Conservation (phyloP, 2,888 invertebrate species). For the Tryphoninae sp. region DNA sequence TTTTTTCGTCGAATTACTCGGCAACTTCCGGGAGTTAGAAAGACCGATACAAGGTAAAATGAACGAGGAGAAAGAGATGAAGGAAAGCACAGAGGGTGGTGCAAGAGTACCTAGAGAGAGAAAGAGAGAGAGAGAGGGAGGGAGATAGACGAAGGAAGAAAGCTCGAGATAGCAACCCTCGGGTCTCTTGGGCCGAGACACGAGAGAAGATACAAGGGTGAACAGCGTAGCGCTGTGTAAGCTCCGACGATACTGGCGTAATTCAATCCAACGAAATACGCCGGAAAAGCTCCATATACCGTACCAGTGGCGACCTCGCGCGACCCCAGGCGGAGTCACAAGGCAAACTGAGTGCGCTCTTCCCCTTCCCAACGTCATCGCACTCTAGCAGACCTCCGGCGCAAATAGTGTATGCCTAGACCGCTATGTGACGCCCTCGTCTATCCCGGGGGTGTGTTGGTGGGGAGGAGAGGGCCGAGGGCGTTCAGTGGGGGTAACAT, state of each 20-base stretch:
- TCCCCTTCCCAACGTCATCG: no score
- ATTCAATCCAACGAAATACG: constrained; percentile 51
- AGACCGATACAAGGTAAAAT: no score
- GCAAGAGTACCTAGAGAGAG: no score
- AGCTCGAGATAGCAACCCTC: constrained; percentile 18
- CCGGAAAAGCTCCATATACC: constrained; percentile 42
- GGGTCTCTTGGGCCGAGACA: constrained; percentile 30
- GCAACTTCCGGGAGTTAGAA: no score
- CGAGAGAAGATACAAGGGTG: constrained; percentile 21
- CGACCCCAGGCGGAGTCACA: constrained; percentile 11
- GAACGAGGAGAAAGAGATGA: no score
- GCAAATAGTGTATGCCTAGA: no score
- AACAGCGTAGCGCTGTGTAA: constrained; percentile 38
- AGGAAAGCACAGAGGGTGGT: no score
- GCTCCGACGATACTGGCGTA: constrained; percentile 35
- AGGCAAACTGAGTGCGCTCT: background rate
- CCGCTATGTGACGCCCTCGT: no score
- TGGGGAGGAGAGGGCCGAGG: no score
- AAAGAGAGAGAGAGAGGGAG: background rate
- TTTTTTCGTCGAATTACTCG: no score
- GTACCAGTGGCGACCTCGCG: constrained; percentile 9
- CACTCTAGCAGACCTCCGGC: no score
- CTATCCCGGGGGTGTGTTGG: constrained; percentile 3
- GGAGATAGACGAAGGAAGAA: background rate
- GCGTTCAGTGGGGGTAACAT: constrained; percentile 14